These are phyloP conservation scores for Lepidochrysops patricia DNA, from an alignment of 2,888 invertebrate genomes.

Conservation along the genomic window DNA sequence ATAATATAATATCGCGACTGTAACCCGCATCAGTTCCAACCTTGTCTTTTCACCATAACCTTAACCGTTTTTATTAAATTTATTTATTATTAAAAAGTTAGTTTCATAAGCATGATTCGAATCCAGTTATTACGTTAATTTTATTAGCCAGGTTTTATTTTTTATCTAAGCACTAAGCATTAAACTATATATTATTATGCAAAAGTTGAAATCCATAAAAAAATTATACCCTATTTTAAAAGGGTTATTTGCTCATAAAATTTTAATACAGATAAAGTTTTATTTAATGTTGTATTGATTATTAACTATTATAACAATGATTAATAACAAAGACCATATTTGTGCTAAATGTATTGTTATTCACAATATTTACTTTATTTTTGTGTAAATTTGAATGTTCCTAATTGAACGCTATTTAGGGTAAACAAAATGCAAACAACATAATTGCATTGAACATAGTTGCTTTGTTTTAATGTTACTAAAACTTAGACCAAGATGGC, in stretches of 20 bases:
- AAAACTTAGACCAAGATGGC: background rate
- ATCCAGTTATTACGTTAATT: background rate
- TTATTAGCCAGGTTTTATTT: background rate
- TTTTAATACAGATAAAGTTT: background rate
- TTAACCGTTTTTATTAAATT: background rate
- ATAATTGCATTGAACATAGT: background rate
- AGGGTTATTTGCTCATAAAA: background rate
- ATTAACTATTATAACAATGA: background rate
- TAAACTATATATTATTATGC: background rate
- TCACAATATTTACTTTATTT: background rate
- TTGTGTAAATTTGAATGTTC: background rate
- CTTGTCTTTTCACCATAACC: background rate
- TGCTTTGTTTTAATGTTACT: background rate
- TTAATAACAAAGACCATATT: background rate
- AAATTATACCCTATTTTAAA: background rate
- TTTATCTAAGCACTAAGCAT: background rate
- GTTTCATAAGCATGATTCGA: background rate
- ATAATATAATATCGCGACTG: too few relatives aligned
- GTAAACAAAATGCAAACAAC: background rate
- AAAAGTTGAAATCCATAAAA: background rate
- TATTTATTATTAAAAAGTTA: background rate
- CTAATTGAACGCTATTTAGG: too few relatives aligned
- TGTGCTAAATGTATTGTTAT: background rate
- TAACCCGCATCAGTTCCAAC: background rate
- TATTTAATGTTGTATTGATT: background rate